Evolutionary conservation across 30 jellyfish, hydroid and myxozoan genomes (phyloP).

Genomic region (Pelagia noctiluca): DNA sequence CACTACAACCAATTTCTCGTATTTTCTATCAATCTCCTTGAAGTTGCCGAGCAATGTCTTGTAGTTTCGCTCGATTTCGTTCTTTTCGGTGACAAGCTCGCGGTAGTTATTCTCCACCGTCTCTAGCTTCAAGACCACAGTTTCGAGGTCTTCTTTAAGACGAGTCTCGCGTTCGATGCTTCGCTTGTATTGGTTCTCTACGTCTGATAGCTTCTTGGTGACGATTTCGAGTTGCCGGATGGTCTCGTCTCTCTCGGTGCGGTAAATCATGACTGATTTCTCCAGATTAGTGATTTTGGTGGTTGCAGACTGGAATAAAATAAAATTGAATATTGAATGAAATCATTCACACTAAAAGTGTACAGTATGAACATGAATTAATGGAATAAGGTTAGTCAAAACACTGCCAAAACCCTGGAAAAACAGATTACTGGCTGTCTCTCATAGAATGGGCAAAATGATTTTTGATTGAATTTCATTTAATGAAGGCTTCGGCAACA

Average conservation of each 20-base stretch:
- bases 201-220: slow-evolving; percentile 68
- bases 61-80: slow-evolving; percentile 80
- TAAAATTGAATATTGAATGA: neutral
- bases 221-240: slow-evolving; percentile 78
- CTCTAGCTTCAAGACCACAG: slow-evolving; percentile 64
- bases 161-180: slow-evolving; percentile 91
- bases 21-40: slow-evolving; percentile 83
- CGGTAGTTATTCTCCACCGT: slow-evolving; percentile 73
- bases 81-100: slow-evolving; percentile 81
- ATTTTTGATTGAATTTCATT: too few relatives aligned
- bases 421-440: too few relatives aligned
- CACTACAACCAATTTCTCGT: slow-evolving; percentile 62
- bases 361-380: neutral
- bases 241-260: slow-evolving; percentile 86
- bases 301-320: slow-evolving; percentile 66
- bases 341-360: neutral
- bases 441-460: too few relatives aligned
- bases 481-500: too few relatives aligned
- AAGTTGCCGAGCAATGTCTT: slow-evolving; percentile 78
- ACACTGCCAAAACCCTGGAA: too few relatives aligned
- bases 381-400: neutral
- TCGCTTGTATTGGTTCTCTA: slow-evolving; percentile 86
- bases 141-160: slow-evolving; percentile 77
- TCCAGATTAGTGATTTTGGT: slow-evolving; percentile 75
- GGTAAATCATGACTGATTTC: slow-evolving; percentile 69